A percentile compares a stretch with the other conserved stretches of the same genome.
Conservation (phyloP, 2,797 vertebrate genomes). For the Xiphorhynchus erythropygius region DNA sequence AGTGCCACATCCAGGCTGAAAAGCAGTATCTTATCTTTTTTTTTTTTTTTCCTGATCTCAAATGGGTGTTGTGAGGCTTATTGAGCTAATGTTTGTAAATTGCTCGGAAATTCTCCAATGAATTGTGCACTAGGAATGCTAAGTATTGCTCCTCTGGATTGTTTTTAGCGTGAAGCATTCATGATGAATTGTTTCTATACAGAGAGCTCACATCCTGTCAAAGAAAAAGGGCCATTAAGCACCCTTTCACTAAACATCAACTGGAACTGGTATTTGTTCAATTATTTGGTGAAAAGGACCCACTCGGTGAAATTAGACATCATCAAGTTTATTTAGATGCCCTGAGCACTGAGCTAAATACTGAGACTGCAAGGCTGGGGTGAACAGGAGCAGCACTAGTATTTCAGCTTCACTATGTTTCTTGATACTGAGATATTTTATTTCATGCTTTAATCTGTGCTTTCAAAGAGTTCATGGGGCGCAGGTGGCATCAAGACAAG, state of each 20-base stretch:
- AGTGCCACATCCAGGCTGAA: neutral
- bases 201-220: conserved; percentile 22
- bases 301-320: neutral
- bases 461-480: neutral
- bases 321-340: neutral
- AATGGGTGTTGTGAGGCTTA: conserved; percentile 48
- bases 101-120: conserved; percentile 53
- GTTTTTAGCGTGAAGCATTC: conserved; percentile 46
- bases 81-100: conserved; percentile 64
- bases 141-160: conserved; percentile 42
- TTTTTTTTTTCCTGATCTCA: neutral
- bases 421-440: neutral
- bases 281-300: conserved; percentile 15
- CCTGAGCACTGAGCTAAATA: neutral
- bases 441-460: neutral
- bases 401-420: neutral
- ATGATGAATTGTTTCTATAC: conserved; percentile 43
- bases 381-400: neutral
- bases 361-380: neutral
- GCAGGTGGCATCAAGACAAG: neutral
- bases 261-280: neutral
- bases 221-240: conserved; percentile 26
- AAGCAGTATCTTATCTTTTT: neutral
- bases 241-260: conserved; percentile 15
- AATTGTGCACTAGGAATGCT: conserved; percentile 46